Evolutionary conservation across 1,140 invertebrate species (phyloP), one percentile per base, ranked within the genome.

Genomic region (Odontomachus brunneus): DNA sequence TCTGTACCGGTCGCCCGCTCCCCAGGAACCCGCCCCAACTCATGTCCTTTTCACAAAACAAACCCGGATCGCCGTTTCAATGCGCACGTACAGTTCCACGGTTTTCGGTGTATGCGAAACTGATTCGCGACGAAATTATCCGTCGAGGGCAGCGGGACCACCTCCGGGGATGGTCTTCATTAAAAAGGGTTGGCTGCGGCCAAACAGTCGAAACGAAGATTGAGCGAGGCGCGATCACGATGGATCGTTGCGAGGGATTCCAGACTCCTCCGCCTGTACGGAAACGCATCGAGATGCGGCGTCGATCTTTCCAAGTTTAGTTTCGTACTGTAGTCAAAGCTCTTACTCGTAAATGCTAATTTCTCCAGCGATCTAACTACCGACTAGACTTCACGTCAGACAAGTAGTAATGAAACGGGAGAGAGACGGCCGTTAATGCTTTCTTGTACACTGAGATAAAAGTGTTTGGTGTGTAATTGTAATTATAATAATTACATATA

Each of bases 91-190:
- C 38, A 82, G 57, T 82, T 72, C 87, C 82, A 84, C 82, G 85
- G 38, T 44, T 44, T 11, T 11, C 74, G 15, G 53, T 22, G 55
- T 60, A 74, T 65, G 63, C 82, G 51, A 87, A 65, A 49, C 65
- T 55, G 83, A 82, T 87, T 62, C 76, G 38, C 71, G 38, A 60
- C 69, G 85, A 87, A 85, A 88, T 88, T 85, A 88, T 88, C 76
- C 76, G 78, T 69, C 60, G 17, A 51, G 76, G 26, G 38, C 38
- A 44, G 19, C 26, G 44, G 24, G 65, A 17, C 17, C 15, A 53
- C 53, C 80, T n/a, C 33, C 26, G 63, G 3, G 49, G 17, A 33
- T 67, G 65, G 60, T n/a, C 15, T 2, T 14, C 11, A 38, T 22
- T 19, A 44, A 71, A 85, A 49, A 66, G 66, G 53, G 55, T 11